Evolutionary conservation across 2,113 vertebrate genomes (phyloP), one percentile per base, ranked within the genome.

Genomic region (Larimichthys crocea): DNA sequence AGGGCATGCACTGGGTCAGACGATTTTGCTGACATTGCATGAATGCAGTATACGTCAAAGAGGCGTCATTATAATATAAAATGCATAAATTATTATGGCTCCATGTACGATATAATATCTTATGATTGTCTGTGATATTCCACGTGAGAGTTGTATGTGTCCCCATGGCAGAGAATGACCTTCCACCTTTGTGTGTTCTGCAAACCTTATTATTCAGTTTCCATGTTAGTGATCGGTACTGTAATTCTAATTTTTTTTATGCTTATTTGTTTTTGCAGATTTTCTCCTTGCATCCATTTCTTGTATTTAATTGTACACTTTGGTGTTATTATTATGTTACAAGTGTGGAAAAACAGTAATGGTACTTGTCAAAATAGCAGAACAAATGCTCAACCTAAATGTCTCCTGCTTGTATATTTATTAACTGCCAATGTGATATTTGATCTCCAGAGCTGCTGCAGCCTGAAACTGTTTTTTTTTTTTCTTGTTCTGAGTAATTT

Each of bases 391-490:
- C 22, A 50, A 70, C 20, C 35, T 63, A 56, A 86, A 86, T 79
- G 70, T 88, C 66, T 82, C 76, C 80, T 84, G 74, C 71, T 72
- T 91, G 76, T 87, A 82, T 88, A 91, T 93, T 88, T 91, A 91
- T 90, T 63, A 88, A 84, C 69, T 46, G 64, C 74, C 72, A 44
- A 67, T 86, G 69, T 88, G 72, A 82, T 88, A 44, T 74, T 65
- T 81, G 73, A 59, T 85, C 81, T 72, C 29, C 8, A 2, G 76
- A 64, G 84, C 85, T 86, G 73, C 77, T 86, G 52, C 70, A 76
- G 82, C 84, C 71, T 77, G 75, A 60, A 82, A 76, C 62, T 56
- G 50, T 74, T 26, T 80, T 78, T 90, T 88, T 73, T 66, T 75
- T 88, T 46, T 71, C 70, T 74, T 77, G 62, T 24, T 44, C 2